Evolutionary conservation across 53 echinoderm and acorn worm species (phyloP), one percentile per base, ranked within the genome.

Genomic region (Stichopus horrens): DNA sequence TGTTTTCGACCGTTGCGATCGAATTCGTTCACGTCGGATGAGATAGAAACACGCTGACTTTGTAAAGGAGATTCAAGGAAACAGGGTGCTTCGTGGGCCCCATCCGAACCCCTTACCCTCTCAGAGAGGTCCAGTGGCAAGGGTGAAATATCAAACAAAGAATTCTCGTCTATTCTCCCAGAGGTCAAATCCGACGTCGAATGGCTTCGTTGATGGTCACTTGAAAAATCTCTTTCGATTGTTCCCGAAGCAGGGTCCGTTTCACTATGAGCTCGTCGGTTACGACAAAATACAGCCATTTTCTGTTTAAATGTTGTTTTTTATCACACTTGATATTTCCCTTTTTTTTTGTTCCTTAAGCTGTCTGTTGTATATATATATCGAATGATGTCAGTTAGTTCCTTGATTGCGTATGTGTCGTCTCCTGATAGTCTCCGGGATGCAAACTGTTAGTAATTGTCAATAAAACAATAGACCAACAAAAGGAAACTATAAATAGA

Each of bases 121-220:
- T 71, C 71, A 13, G 71, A 71, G 71, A 71, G 71, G 18, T 71
- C 71, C 7, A 16, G 16, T 4, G 71, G 71, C 71, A 71, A 16
- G 0, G 81, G 81, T 21, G 81, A 81, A 81, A 81, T 20, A 21
- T 81, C 81, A 56, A 81, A 81, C 5, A 81, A n/a, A 20, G 81
- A 81, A 19, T 58, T 58, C 20, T 56, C 81, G 21, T 81, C 81
- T 81, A 81, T 21, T 18, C 81, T 13, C 11, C 58, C 81, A 7
- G 81, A 58, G 4, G 81, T 21, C 21, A 81, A 57, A 81, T 81
- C 81, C 7, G 81, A 81, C 5, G 81, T 81, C 21, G 81, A 81
- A 56, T 57, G 22, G 21, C 81, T 81, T 22, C 81, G 55, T n/a
- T 81, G 81, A 21, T 81, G 56, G 10, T 58, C 58, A 21, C 53